These are phyloP conservation scores for Leptopilina boulardi DNA, from an alignment of 1,140 invertebrate species.

Conservation along the genomic window DNA sequence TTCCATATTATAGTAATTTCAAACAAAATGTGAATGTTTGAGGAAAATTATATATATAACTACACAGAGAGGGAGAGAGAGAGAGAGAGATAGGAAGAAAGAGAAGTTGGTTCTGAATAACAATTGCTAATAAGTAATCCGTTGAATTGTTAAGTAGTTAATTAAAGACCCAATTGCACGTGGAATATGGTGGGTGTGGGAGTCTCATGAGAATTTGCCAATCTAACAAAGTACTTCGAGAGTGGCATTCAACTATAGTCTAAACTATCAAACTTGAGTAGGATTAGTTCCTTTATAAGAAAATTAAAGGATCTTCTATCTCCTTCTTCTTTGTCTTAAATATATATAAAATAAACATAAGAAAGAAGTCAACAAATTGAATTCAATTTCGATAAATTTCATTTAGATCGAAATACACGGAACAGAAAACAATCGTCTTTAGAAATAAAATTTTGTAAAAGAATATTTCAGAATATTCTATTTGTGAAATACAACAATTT, in stretches of 20 bases:
- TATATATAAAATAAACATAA: background rate
- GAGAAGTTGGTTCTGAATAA: background rate
- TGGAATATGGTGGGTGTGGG: background rate
- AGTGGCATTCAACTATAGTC: background rate
- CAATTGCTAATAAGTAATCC: background rate
- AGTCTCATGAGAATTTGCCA: constrained; percentile 18
- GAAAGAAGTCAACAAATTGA: background rate
- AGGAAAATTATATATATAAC: too few species aligned
- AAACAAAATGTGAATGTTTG: too few species aligned
- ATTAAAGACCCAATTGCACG: constrained; percentile 6
- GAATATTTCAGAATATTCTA: background rate
- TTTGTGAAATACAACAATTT: background rate
- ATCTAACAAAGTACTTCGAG: constrained; percentile 1
- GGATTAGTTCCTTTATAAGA: background rate
- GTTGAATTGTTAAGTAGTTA: constrained; percentile 16
- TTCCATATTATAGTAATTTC: too few species aligned
- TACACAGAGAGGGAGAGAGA: too few species aligned
- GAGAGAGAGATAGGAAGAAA: too few species aligned
- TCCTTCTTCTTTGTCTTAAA: background rate
- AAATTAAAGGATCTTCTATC: background rate
- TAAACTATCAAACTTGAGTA: constrained; percentile 15
- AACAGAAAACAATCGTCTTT: constrained; percentile 11
- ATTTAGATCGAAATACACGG: constrained; percentile 23
- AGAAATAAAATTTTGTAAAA: background rate
- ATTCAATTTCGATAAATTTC: background rate